These are phyloP conservation scores for Eufriesea mexicana DNA, from an alignment of 1,140 invertebrate species.

Conservation along the genomic window DNA sequence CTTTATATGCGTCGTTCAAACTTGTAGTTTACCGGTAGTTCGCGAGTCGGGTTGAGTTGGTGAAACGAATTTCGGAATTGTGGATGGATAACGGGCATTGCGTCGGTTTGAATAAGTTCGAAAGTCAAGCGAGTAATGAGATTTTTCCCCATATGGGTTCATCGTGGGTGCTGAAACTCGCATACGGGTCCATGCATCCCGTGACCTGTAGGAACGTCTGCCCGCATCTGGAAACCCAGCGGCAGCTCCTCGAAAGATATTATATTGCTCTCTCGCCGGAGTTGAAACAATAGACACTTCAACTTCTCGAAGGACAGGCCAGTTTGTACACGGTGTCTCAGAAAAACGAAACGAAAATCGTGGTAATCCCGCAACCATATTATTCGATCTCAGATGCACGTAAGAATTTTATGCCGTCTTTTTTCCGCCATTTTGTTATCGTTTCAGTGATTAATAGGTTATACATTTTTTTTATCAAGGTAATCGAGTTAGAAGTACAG, in stretches of 20 bases:
- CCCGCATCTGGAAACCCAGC: conserved; percentile 75
- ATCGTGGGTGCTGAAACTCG: conserved; percentile 17
- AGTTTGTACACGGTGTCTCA: conserved; percentile 41
- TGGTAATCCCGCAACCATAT: neutral
- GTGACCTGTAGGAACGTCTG: conserved; percentile 51
- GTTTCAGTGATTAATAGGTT: no score
- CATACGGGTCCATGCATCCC: conserved; percentile 53
- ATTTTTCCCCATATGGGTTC: conserved; percentile 42
- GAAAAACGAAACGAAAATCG: conserved; percentile 21
- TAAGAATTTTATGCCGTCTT: neutral
- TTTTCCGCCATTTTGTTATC: neutral
- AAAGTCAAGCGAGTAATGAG: conserved; percentile 45
- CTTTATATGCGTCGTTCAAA: neutral
- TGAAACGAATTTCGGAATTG: neutral
- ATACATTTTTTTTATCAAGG: neutral
- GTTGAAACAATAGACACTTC: conserved; percentile 74
- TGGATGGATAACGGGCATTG: neutral
- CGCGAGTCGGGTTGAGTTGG: neutral
- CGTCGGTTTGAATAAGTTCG: conserved; percentile 12
- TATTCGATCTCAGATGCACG: neutral
- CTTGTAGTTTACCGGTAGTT: neutral
- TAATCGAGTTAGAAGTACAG: neutral
- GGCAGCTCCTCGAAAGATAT: conserved; percentile 68
- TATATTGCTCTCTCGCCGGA: conserved; percentile 69
- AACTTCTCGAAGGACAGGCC: conserved; percentile 39